Conservation (phyloP, 1,140 invertebrate genomes). For the Cylas formicarius region DNA sequence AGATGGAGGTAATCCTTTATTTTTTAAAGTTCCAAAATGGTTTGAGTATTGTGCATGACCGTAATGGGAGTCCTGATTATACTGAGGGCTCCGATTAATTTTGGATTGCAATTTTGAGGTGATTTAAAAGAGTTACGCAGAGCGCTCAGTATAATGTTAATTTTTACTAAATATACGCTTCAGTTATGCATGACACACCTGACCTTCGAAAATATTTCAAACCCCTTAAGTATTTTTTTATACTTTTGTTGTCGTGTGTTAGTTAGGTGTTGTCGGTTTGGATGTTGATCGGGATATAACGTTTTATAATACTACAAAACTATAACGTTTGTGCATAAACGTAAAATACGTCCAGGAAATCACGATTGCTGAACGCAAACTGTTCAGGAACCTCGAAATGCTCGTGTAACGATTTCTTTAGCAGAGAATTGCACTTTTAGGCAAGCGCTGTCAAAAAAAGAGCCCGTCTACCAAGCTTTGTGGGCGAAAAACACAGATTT, state of each 20-base stretch:
- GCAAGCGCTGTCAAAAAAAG: slow-evolving; percentile 59
- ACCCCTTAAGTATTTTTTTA: slow-evolving; percentile 22
- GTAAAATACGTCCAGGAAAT: neutral
- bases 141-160: no score
- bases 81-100: no score
- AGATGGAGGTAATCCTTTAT: slow-evolving; percentile 64
- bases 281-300: neutral
- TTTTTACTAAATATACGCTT: no score
- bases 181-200: no score
- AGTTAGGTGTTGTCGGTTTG: neutral
- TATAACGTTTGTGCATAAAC: no score
- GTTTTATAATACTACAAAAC: neutral
- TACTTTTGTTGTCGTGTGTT: slow-evolving; percentile 21
- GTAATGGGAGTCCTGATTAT: no score
- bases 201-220: no score
- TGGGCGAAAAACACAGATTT: slow-evolving; percentile 84
- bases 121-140: no score
- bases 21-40: slow-evolving; percentile 1
- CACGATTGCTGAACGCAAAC: neutral
- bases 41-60: neutral
- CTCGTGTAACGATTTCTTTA: no score
- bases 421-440: slow-evolving; percentile 46
- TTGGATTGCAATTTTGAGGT: no score
- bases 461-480: slow-evolving; percentile 83
- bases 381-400: neutral